Conservation (phyloP, 2,888 invertebrate genomes). For the Calliopum simillimum region DNA sequence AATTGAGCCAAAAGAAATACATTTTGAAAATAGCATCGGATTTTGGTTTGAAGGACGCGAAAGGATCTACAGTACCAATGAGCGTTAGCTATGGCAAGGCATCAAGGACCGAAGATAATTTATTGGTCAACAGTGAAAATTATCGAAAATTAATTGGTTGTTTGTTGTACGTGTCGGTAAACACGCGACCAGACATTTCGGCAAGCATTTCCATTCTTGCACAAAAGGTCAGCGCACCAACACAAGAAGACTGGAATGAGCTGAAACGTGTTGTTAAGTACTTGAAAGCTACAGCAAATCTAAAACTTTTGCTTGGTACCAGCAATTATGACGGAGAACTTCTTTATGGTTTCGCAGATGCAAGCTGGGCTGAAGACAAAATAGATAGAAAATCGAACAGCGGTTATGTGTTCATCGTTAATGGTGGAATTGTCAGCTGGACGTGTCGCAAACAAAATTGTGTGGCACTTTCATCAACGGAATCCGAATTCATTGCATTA, state of each 20-base stretch:
- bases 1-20: too few relatives aligned
- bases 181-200: too few relatives aligned
- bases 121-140: constrained; percentile 4
- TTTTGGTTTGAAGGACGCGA: constrained; percentile 1
- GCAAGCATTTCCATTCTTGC: constrained; percentile 42
- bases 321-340: neutral
- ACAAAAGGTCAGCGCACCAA: constrained; percentile 46
- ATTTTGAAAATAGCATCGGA: too few relatives aligned
- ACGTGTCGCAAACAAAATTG: constrained; percentile 15
- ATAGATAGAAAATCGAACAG: constrained; percentile 1
- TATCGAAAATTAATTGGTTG: constrained; percentile 23
- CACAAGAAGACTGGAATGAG: constrained; percentile 51
- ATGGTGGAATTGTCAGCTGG: constrained; percentile 22
- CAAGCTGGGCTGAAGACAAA: constrained; percentile 47
- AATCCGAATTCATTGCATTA: constrained; percentile 33
- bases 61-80: constrained; percentile 13
- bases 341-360: constrained; percentile 50
- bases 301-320: constrained; percentile 20
- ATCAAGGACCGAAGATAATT: too few relatives aligned
- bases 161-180: constrained; percentile 18
- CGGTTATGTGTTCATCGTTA: constrained; percentile 3
- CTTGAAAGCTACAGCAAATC: constrained; percentile 41
- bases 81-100: constrained; percentile 2
- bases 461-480: too few relatives aligned
- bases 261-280: constrained; percentile 50